Conservation (phyloP, 2,888 invertebrate species). For the Sphecodes monilicornis region DNA sequence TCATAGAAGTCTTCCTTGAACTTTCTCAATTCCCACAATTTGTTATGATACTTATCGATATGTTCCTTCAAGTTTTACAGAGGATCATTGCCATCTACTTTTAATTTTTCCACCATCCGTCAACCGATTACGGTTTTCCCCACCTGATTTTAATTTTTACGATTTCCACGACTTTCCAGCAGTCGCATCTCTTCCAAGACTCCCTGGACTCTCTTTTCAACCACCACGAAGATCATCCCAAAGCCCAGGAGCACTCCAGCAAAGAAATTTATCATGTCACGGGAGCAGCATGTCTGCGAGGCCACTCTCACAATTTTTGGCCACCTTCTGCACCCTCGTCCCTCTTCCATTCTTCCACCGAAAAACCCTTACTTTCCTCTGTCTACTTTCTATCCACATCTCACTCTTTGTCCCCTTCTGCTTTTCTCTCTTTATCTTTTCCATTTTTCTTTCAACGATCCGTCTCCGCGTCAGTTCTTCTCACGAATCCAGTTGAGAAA, state of each 20-base stretch:
- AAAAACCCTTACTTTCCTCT: neutral
- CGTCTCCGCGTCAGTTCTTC: slow-evolving; percentile 32
- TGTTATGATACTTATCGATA: too few relatives aligned
- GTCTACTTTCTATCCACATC: neutral
- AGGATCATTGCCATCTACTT: neutral
- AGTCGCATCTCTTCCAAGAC: neutral
- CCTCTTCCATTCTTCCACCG: neutral
- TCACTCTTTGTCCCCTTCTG: neutral
- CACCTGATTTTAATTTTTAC: neutral
- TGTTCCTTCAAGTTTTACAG: too few relatives aligned
- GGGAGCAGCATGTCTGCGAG: neutral
- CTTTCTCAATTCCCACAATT: too few relatives aligned
- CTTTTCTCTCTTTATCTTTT: neutral
- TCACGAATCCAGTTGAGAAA: slow-evolving; percentile 48
- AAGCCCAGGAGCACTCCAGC: neutral
- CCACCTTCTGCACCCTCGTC: neutral
- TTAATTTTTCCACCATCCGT: neutral
- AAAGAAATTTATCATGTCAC: slow-evolving; percentile 26
- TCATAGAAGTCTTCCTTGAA: too few relatives aligned
- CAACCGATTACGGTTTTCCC: neutral
- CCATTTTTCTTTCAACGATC: slow-evolving; percentile 17
- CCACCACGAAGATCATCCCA: slow-evolving; percentile 1
- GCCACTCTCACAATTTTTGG: slow-evolving; percentile 8
- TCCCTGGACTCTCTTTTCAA: neutral
- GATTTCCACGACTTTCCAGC: neutral